Base-by-base conservation (phyloP, 2,888 invertebrate species). In the Schrankia costaestrigalis region DNA sequence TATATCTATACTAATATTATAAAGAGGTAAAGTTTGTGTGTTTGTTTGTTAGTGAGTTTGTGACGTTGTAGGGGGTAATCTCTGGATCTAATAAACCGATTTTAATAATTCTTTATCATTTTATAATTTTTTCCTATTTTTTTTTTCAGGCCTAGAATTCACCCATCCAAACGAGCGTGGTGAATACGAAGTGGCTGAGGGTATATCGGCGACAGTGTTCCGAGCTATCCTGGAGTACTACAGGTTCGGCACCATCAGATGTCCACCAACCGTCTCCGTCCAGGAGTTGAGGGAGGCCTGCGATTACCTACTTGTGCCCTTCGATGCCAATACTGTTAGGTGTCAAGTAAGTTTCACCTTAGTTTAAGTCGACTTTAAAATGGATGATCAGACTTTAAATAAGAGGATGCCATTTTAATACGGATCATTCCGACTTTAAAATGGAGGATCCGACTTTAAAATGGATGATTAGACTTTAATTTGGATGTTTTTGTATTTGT, bases 281-380 rank as follows among this genome's bases (percentile, higher is more conserved):
- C 97, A 97, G 63, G 99, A 99, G 80, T 80, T 99, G 48, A 89
- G 98, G 42, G 99, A 99, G 83, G 99, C 99, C 11, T 99, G 99
- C 73, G 99, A 99, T 79, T 99, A 99, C 78, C 90, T 99, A 35
- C 90, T 99, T 24, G 95, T 99, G 68, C 99, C 99, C 8, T 99
- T 99, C 73, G 97, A 98, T 85, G 97, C 98, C 6, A 93, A 92
- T 52, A 98, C 97, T 24, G 95, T 99, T 32, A 93, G 97, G 64
- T 98, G 98, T 81, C 86, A 86, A 80, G 86, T 85, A 11, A 35
- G 55, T 23, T 3, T 11, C 14, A n/a, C n/a, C n/a, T n/a, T n/a
- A n/a, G n/a, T n/a, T n/a, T n/a, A n/a, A n/a, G n/a, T n/a, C n/a
- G n/a, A n/a, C n/a, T n/a, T n/a, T n/a, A n/a, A n/a, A n/a, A n/a